Percentiles rank a stretch among this genome's conserved stretches.
phyloP scores from a whole-genome alignment of 2,888 invertebrate species.

The Eucriotettix oculatus region DNA sequence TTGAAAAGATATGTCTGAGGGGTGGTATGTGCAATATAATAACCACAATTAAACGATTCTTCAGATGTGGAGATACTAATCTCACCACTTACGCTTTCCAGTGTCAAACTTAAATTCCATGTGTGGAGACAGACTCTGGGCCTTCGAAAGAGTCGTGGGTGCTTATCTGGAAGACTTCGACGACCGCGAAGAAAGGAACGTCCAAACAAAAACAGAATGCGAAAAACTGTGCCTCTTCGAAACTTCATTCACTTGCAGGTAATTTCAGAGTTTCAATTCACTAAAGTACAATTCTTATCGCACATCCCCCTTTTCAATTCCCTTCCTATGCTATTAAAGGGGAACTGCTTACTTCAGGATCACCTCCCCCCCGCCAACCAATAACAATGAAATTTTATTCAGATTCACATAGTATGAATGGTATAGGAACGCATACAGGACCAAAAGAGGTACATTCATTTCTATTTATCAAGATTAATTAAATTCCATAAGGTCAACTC shows the following conservation, averaged over 20 bases:
- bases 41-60: neutral
- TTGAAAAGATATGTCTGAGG: constrained; percentile 25
- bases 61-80: neutral
- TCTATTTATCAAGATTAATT: too few species aligned
- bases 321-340: too few species aligned
- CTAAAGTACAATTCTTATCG: neutral
- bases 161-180: constrained; percentile 26
- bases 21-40: constrained; percentile 19
- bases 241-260: constrained; percentile 29
- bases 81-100: constrained; percentile 8
- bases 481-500: too few species aligned
- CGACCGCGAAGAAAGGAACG: constrained; percentile 23
- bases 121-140: constrained; percentile 28
- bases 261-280: neutral
- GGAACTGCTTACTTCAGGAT: too few species aligned
- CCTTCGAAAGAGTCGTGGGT: constrained; percentile 32
- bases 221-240: constrained; percentile 31
- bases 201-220: constrained; percentile 27
- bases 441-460: too few species aligned
- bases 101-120: constrained; percentile 24
- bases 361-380: too few species aligned
- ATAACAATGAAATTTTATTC: too few species aligned
- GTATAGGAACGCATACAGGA: too few species aligned
- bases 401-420: too few species aligned
- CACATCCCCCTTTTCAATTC: too few species aligned